phyloP scores from a whole-genome alignment of 1,140 invertebrate species.

The Eciton burchellii region DNA sequence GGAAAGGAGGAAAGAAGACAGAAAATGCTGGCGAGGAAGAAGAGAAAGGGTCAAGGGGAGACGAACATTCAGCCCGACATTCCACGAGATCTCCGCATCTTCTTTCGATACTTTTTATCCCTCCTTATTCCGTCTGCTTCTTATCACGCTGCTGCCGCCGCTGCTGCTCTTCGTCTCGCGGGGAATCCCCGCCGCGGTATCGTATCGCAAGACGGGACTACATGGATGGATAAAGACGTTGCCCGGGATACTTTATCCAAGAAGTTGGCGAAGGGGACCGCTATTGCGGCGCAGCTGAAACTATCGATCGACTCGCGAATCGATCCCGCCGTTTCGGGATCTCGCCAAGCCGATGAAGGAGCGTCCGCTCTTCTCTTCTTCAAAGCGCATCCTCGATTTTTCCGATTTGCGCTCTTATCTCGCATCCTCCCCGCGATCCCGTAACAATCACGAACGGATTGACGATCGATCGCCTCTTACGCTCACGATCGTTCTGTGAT shows the following conservation, averaged over 20 bases:
- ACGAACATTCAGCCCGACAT: conserved; percentile 56
- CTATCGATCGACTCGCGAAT: conserved; percentile 21
- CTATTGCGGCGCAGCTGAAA: neutral
- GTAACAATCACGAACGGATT: no score
- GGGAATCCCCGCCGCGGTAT: conserved; percentile 40
- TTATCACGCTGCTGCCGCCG: conserved; percentile 33
- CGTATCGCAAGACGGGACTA: conserved; percentile 37
- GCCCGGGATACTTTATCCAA: conserved; percentile 47
- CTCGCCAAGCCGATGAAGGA: neutral
- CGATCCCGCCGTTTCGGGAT: conserved; percentile 4
- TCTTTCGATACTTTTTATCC: conserved; percentile 60
- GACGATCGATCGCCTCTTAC: no score
- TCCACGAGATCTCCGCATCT: conserved; percentile 56
- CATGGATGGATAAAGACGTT: conserved; percentile 47
- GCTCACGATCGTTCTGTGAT: no score
- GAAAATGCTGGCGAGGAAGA: neutral
- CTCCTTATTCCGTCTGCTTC: conserved; percentile 49
- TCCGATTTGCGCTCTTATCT: neutral
- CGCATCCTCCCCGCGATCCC: no score
- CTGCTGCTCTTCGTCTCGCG: conserved; percentile 16
- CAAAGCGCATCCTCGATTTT: neutral
- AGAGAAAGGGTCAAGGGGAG: neutral
- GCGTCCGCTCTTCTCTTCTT: neutral
- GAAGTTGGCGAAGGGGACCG: conserved; percentile 10
- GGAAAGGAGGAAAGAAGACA: neutral